phyloP scores from a whole-genome alignment of 2,888 invertebrate species.

The Ochropacha duplaris region DNA sequence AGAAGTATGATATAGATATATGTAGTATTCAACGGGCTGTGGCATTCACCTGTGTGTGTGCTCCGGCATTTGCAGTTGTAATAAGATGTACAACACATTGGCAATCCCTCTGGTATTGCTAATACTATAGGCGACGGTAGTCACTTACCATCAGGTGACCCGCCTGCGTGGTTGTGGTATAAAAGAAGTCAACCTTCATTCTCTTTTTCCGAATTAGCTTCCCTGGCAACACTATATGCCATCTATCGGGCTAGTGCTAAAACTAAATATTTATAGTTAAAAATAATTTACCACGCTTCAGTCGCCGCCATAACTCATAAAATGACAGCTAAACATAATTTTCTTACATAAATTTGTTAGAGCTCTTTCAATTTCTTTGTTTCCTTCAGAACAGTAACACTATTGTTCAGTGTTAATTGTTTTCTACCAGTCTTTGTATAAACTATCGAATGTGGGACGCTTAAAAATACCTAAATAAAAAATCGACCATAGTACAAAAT shows the following conservation, averaged over 20 bases:
- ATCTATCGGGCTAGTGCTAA: not conserved
- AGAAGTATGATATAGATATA: no score
- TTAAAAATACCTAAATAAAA: constrained; percentile 37
- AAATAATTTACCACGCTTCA: not conserved
- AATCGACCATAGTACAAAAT: constrained; percentile 24
- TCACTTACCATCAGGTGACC: no score
- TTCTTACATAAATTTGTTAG: not conserved
- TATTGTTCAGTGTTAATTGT: constrained; percentile 11
- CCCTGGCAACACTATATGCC: no score
- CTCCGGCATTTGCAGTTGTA: no score
- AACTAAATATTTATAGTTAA: not conserved
- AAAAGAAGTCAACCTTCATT: no score
- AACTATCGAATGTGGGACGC: constrained; percentile 32
- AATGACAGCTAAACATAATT: not conserved
- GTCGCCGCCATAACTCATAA: not conserved
- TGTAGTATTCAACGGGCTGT: no score
- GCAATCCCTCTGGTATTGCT: no score
- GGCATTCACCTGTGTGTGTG: no score
- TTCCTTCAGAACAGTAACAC: not conserved
- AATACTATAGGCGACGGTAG: no score
- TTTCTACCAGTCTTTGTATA: constrained; percentile 30
- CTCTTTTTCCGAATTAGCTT: no score
- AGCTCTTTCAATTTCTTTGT: not conserved
- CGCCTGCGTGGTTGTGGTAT: no score
- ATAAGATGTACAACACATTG: no score